Evolutionary conservation across 2,113 vertebrate genomes (phyloP).

Genomic region (Cacatua alba): DNA sequence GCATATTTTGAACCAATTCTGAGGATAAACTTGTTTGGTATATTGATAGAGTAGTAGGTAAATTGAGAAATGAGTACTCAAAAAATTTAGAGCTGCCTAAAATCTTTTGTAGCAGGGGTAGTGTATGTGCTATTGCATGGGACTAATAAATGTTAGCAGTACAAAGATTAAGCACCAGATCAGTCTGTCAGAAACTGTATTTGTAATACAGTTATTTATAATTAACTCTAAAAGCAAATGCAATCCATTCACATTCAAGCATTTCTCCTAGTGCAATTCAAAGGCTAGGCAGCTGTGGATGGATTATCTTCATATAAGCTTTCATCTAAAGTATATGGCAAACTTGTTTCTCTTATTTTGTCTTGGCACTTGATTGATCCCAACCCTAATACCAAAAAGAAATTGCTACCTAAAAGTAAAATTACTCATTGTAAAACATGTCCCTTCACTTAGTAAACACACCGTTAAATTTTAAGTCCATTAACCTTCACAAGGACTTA

Average conservation of each 20-base stretch:
- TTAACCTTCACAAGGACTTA: neutral
- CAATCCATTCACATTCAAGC: neutral
- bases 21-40: neutral
- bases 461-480: neutral
- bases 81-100: neutral
- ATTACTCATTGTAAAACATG: neutral
- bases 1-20: neutral
- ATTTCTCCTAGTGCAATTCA: neutral
- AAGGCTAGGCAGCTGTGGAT: neutral
- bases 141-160: slow-evolving; percentile 5
- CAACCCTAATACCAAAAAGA: neutral
- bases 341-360: neutral
- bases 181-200: slow-evolving; percentile 14
- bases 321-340: neutral
- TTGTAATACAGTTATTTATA: slow-evolving; percentile 50
- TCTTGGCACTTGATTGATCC: neutral
- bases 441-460: neutral
- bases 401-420: neutral
- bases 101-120: neutral
- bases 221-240: slow-evolving; percentile 53
- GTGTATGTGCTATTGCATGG: neutral
- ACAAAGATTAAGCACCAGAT: neutral
- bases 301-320: neutral
- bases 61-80: neutral
- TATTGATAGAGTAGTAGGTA: neutral